Percentiles rank a stretch among this genome's conserved stretches.
Evolutionary conservation across 2,888 invertebrate species (phyloP).

Genomic region (Tridacna crocea): DNA sequence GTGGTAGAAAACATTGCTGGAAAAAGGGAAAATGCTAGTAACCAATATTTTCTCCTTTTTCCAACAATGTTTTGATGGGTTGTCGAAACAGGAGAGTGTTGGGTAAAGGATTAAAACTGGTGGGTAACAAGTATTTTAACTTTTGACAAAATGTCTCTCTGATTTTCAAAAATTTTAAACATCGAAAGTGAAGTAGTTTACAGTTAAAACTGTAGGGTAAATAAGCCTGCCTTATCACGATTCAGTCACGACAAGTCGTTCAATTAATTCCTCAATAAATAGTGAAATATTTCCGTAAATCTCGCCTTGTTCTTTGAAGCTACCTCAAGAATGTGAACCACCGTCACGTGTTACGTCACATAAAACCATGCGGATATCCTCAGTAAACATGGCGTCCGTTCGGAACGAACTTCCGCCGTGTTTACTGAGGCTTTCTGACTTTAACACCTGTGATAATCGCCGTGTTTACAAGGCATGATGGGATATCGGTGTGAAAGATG

Average conservation of each 20-base stretch:
- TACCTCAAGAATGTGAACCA: constrained; percentile 3
- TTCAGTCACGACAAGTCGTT: constrained; percentile 10
- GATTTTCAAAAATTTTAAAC: neutral
- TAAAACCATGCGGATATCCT: constrained; percentile 9
- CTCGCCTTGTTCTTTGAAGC: constrained; percentile 22
- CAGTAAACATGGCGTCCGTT: constrained; percentile 12
- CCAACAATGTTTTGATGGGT: no score
- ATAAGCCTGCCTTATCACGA: constrained; percentile 23
- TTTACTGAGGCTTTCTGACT: constrained; percentile 51
- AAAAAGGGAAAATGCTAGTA: no score
- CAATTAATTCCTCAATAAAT: constrained; percentile 23
- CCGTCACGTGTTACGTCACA: constrained; percentile 42
- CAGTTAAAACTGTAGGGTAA: constrained; percentile 7
- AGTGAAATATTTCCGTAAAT: constrained; percentile 23
- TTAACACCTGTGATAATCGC: constrained; percentile 48
- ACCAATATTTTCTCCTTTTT: no score
- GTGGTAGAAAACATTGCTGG: no score
- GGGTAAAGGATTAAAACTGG: no score
- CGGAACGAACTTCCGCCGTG: constrained; percentile 14
- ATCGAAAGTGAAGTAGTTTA: constrained; percentile 16
- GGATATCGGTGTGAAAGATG: constrained; percentile 37
- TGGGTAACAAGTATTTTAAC: no score
- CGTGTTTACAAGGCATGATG: constrained; percentile 42
- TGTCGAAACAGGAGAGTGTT: no score
- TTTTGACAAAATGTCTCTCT: no score